These are phyloP conservation scores for Ptilorrhoa leucosticta DNA, from an alignment of 2,113 vertebrate genomes.

Conservation along the genomic window DNA sequence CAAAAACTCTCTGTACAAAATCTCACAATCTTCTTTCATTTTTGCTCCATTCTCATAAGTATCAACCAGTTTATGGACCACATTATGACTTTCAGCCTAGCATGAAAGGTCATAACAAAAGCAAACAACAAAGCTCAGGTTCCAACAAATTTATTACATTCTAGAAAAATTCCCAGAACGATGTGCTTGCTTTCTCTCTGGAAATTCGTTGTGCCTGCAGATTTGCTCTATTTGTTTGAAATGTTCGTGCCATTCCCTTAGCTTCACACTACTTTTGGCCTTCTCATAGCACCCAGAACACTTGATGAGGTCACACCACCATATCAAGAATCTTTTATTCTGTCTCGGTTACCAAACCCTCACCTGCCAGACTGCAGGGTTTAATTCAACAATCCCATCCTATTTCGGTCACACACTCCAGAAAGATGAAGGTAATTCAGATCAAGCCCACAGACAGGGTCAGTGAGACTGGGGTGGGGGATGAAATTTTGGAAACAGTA, in stretches of 20 bases:
- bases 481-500: neutral
- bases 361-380: neutral
- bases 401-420: neutral
- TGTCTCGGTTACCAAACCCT: neutral
- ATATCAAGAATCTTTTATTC: neutral
- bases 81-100: neutral
- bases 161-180: neutral
- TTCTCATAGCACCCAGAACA: neutral
- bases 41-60: neutral
- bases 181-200: neutral
- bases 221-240: neutral
- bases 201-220: neutral
- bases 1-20: neutral
- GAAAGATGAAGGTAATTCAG: neutral
- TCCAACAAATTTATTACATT: neutral
- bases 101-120: neutral
- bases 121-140: neutral
- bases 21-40: neutral
- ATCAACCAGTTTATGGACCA: neutral
- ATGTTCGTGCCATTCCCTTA: neutral
- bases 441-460: neutral
- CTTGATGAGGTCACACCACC: neutral
- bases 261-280: neutral
- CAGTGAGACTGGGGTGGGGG: fast-evolving
- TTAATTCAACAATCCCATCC: neutral